phyloP scores from a whole-genome alignment of 2,113 vertebrate species.

The Sylvilagus bachmani region DNA sequence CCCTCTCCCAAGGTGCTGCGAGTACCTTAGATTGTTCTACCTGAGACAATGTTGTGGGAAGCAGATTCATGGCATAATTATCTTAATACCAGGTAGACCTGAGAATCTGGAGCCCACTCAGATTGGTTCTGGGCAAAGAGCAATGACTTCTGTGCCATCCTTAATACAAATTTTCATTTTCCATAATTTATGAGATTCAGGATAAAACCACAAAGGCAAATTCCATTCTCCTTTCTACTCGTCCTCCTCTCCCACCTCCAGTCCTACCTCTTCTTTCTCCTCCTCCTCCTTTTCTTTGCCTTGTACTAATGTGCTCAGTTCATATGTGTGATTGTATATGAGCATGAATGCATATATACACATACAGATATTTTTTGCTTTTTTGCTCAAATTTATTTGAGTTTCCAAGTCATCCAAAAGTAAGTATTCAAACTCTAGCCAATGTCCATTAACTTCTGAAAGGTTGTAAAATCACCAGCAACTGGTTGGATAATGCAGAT shows the following conservation, averaged over 20 bases:
- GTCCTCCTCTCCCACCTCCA: too few relatives aligned
- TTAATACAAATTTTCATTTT: neutral
- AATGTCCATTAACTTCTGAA: neutral
- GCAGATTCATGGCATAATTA: neutral
- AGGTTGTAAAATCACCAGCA: neutral
- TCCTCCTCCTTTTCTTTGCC: neutral
- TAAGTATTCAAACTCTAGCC: neutral
- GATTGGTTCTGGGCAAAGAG: neutral
- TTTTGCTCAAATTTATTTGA: constrained; percentile 30
- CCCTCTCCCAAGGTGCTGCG: neutral
- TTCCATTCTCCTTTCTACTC: neutral
- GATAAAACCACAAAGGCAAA: neutral
- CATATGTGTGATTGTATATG: neutral
- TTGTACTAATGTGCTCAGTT: neutral
- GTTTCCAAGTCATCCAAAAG: constrained; percentile 5
- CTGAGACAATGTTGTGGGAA: neutral
- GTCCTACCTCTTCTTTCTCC: too few relatives aligned
- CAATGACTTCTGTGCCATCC: neutral
- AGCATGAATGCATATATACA: neutral
- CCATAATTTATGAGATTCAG: neutral
- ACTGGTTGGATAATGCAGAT: too few relatives aligned
- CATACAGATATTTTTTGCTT: neutral
- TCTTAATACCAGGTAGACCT: neutral
- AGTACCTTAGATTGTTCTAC: neutral
- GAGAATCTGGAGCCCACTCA: neutral